A percentile compares a stretch with the other conserved stretches of the same genome.
Evolutionary conservation across 2,113 vertebrate species (phyloP).

Genomic region (Promerops cafer): DNA sequence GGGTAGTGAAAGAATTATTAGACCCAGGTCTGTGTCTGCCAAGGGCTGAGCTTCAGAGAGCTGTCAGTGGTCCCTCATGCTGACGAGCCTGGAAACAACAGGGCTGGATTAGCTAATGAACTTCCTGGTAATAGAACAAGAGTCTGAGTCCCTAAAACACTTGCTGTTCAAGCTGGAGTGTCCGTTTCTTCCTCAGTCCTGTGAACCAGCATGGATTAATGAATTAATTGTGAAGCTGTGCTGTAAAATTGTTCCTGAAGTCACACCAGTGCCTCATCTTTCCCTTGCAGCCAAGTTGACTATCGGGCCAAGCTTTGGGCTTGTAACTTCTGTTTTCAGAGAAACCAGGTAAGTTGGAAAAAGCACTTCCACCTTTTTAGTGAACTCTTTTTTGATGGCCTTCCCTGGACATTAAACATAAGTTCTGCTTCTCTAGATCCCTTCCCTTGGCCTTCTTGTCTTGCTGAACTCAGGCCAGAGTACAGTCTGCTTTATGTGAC

Average conservation of each 20-base stretch:
- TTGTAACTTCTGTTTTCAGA: conserved; percentile 98
- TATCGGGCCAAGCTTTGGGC: conserved; percentile 97
- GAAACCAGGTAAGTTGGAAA: conserved; percentile 84
- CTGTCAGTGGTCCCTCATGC: neutral
- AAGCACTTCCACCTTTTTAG: neutral
- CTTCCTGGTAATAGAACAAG: neutral
- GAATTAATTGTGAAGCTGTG: neutral
- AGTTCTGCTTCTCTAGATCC: neutral
- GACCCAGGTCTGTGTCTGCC: neutral
- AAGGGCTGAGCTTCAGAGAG: neutral
- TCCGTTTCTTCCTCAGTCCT: neutral
- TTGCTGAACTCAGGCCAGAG: neutral
- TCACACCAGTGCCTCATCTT: neutral
- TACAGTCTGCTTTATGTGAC: neutral
- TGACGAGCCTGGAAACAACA: neutral
- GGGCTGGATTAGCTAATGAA: neutral
- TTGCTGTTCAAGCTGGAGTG: neutral
- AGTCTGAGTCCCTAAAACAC: neutral
- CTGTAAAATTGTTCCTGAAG: neutral
- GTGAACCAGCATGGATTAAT: neutral
- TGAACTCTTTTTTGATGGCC: neutral
- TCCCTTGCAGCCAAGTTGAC: conserved; percentile 87
- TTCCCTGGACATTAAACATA: neutral
- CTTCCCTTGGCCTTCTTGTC: neutral
- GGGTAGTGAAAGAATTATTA: neutral